These are phyloP conservation scores for Oligia fasciuncula DNA, from an alignment of 2,888 invertebrate species.

Conservation along the genomic window DNA sequence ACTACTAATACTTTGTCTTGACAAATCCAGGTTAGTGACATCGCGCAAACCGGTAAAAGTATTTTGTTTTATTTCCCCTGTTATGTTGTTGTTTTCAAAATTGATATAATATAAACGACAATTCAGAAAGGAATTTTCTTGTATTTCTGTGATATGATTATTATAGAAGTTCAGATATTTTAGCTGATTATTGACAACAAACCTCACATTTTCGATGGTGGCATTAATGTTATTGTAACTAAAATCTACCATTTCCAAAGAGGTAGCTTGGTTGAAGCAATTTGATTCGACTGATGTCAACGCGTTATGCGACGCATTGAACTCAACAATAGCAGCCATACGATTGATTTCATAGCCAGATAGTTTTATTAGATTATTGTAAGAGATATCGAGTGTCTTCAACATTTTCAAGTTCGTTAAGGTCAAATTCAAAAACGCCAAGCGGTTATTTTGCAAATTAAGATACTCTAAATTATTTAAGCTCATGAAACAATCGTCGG, in stretches of 20 bases:
- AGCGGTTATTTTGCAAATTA: slow-evolving; percentile 74
- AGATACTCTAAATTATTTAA: slow-evolving; percentile 71
- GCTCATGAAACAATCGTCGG: slow-evolving; percentile 73
- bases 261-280: slow-evolving; percentile 77
- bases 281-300: slow-evolving; percentile 77
- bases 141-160: slow-evolving; percentile 75
- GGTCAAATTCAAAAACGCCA: slow-evolving; percentile 75
- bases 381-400: slow-evolving; percentile 74
- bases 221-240: slow-evolving; percentile 78
- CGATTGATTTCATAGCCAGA: slow-evolving; percentile 77
- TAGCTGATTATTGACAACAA: slow-evolving; percentile 76
- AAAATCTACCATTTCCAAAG: slow-evolving; percentile 76
- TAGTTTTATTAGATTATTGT: slow-evolving; percentile 74
- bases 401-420: slow-evolving; percentile 76
- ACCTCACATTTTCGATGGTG: slow-evolving; percentile 75
- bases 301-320: slow-evolving; percentile 80
- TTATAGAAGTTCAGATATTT: slow-evolving; percentile 75
- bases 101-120: slow-evolving; percentile 73
- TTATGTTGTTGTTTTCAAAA: slow-evolving; percentile 77
- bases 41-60: slow-evolving; percentile 77
- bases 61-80: slow-evolving; percentile 71
- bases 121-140: slow-evolving; percentile 77
- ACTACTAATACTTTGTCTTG: slow-evolving; percentile 73
- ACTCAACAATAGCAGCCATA: slow-evolving; percentile 70
- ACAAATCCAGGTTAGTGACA: slow-evolving; percentile 73